phyloP scores from a whole-genome alignment of 2,797 vertebrate genomes.

The Discoglossus pictus region DNA sequence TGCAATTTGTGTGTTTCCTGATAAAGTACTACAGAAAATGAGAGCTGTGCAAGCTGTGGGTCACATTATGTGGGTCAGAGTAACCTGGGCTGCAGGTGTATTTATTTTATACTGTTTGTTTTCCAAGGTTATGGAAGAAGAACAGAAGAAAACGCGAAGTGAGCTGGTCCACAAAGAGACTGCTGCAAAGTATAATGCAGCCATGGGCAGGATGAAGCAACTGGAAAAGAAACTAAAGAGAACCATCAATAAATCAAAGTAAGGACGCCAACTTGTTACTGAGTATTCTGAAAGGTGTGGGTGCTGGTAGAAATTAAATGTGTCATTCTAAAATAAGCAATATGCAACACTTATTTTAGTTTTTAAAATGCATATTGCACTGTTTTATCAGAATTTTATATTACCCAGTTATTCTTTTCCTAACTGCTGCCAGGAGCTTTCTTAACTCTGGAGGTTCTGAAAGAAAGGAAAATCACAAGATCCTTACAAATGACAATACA shows the following conservation, averaged over 20 bases:
- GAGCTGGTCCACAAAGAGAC: slow-evolving; percentile 93
- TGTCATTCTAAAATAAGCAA: no score
- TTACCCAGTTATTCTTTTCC: no score
- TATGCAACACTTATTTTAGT: no score
- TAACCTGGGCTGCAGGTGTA: background rate
- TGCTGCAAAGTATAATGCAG: slow-evolving; percentile 85
- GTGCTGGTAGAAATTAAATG: no score
- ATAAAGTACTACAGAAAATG: no score
- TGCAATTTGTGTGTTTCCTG: no score
- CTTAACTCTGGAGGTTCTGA: no score
- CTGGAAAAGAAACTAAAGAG: slow-evolving; percentile 95
- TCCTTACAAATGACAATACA: no score
- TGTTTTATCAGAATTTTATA: no score
- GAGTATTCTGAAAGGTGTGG: background rate
- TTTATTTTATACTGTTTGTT: slow-evolving; percentile 5
- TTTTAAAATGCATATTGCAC: no score
- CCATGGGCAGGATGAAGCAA: slow-evolving; percentile 89
- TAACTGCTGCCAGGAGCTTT: no score
- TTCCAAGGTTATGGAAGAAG: slow-evolving; percentile 92
- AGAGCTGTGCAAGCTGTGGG: background rate
- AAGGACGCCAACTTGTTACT: slow-evolving; percentile 61
- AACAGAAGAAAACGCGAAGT: slow-evolving; percentile 88
- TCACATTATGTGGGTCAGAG: background rate
- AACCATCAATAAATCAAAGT: slow-evolving; percentile 97
- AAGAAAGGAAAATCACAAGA: no score